Percentiles rank a stretch among this genome's conserved stretches.
Evolutionary conservation across 2,888 invertebrate species (phyloP).

Genomic region (Argyresthia albistria): DNA sequence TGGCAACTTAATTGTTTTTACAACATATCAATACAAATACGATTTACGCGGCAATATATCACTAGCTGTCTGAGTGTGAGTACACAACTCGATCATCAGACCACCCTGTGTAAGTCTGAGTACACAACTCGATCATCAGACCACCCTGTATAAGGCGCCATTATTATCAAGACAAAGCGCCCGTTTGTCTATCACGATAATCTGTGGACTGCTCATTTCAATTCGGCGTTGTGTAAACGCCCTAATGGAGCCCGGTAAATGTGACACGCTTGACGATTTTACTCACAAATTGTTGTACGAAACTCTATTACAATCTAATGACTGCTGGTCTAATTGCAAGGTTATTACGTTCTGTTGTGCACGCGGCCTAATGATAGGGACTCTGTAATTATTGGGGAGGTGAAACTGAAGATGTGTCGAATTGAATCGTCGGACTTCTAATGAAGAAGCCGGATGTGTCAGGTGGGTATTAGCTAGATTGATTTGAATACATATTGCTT

Average conservation of each 20-base stretch:
- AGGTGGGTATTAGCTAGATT: neutral
- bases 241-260: conserved; percentile 69
- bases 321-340: conserved; percentile 67
- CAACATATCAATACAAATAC: no score
- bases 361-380: conserved; percentile 44
- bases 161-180: conserved; percentile 67
- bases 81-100: conserved; percentile 16
- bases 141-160: conserved; percentile 39
- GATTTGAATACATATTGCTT: conserved; percentile 1
- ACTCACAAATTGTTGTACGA: conserved; percentile 71
- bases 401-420: conserved; percentile 70
- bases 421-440: conserved; percentile 52
- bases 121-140: conserved; percentile 16
- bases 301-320: conserved; percentile 72
- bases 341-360: conserved; percentile 68
- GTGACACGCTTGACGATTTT: conserved; percentile 73
- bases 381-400: conserved; percentile 65
- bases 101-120: conserved; percentile 23
- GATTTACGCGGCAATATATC: conserved; percentile 6
- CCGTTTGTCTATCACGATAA: conserved; percentile 69
- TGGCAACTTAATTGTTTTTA: neutral
- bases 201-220: conserved; percentile 69
- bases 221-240: conserved; percentile 70
- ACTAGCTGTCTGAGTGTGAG: conserved; percentile 17
- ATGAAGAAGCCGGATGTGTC: conserved; percentile 38